A percentile compares a stretch with the other conserved stretches of the same genome.
Evolutionary conservation across 2,797 vertebrate genomes (phyloP).

Genomic region (Enteromius unitaeniatus): DNA sequence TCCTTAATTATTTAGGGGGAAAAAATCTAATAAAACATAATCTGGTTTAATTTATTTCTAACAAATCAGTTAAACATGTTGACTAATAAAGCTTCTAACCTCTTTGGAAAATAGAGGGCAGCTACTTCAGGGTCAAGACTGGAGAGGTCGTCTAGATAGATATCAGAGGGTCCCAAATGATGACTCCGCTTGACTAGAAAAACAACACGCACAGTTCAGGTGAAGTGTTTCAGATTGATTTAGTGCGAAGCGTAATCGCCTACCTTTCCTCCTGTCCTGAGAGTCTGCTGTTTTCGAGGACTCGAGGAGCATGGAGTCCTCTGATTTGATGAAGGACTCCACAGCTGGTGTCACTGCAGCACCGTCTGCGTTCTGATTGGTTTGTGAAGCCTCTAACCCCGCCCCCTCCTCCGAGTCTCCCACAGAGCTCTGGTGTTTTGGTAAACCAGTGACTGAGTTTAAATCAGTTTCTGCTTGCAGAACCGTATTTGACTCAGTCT

Average conservation of each 20-base stretch:
- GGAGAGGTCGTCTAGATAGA: constrained; percentile 88
- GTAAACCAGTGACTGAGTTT: constrained; percentile 33
- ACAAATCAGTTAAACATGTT: background rate
- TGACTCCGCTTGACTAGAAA: constrained; percentile 80
- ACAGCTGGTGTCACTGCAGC: constrained; percentile 22
- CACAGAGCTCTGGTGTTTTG: constrained; percentile 48
- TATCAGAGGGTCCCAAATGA: constrained; percentile 80
- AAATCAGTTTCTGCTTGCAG: constrained; percentile 30
- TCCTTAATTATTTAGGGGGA: no score
- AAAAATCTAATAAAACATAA: background rate
- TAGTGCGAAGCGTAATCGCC: background rate
- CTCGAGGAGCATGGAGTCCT: constrained; percentile 56
- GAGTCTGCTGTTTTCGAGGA: constrained; percentile 61
- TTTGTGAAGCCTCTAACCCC: constrained; percentile 28
- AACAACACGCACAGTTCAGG: background rate
- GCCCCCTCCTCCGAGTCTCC: constrained; percentile 58
- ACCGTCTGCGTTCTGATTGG: constrained; percentile 44
- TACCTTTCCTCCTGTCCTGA: constrained; percentile 76
- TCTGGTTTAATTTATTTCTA: background rate
- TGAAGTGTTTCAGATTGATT: background rate
- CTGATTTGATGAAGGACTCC: constrained; percentile 51
- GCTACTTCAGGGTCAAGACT: constrained; percentile 80
- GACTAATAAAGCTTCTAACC: constrained; percentile 71
- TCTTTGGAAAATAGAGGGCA: constrained; percentile 86
- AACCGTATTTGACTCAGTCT: background rate